Evolutionary conservation across 2,797 vertebrate genomes (phyloP).

Genomic region (Sandelia bainsii): DNA sequence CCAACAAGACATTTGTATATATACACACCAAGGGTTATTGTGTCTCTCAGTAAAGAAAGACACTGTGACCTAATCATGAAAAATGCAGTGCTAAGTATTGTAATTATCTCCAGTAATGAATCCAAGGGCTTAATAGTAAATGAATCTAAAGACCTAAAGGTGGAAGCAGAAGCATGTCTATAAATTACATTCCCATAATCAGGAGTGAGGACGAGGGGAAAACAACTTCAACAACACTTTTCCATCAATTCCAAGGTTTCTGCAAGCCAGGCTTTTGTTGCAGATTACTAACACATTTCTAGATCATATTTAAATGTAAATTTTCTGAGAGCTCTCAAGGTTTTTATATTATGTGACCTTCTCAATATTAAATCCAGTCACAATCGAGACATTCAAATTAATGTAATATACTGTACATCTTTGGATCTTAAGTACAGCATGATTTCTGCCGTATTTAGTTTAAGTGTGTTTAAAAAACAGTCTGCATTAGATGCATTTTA

Average conservation of each 20-base stretch:
- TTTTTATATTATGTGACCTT: constrained; percentile 25
- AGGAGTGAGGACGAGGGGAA: constrained; percentile 20
- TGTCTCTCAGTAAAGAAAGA: constrained; percentile 12
- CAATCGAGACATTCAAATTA: constrained; percentile 19
- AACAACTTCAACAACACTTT: constrained; percentile 17
- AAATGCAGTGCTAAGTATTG: constrained; percentile 28
- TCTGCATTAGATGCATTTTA: neutral
- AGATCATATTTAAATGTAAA: constrained; percentile 31
- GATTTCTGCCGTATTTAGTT: neutral
- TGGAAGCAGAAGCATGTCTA: constrained; percentile 27
- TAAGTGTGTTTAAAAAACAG: neutral
- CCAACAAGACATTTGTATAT: constrained; percentile 11
- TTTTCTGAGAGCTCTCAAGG: neutral
- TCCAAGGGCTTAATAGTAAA: constrained; percentile 32
- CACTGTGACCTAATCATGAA: constrained; percentile 39
- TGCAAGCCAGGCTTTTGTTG: neutral
- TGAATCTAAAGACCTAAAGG: constrained; percentile 16
- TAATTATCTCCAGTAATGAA: constrained; percentile 53
- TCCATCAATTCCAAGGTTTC: neutral
- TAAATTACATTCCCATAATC: constrained; percentile 39
- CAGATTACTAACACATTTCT: neutral
- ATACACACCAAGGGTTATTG: constrained; percentile 10
- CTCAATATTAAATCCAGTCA: neutral
- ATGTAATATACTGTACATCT: constrained; percentile 16
- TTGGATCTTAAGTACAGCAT: neutral